These are phyloP conservation scores for Caenorhabditis sp. DNA, from an alignment of 2,888 invertebrate genomes.

Conservation along the genomic window DNA sequence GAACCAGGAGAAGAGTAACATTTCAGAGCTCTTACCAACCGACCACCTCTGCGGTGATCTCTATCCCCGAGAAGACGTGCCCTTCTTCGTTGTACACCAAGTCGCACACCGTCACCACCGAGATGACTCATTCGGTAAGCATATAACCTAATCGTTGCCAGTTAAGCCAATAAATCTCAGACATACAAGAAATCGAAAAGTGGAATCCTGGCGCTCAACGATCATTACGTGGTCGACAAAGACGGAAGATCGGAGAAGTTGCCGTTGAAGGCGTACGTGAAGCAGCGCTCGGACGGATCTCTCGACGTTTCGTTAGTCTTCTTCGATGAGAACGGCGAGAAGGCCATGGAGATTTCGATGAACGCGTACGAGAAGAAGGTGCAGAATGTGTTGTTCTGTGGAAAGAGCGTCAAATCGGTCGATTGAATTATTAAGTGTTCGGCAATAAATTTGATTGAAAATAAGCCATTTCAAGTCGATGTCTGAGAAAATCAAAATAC, in stretches of 20 bases:
- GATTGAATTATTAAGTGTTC: background rate
- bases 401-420: slow-evolving; percentile 7
- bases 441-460: too few relatives aligned
- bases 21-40: background rate
- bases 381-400: slow-evolving; percentile 11
- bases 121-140: too few relatives aligned
- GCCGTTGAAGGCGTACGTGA: slow-evolving; percentile 24
- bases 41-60: background rate
- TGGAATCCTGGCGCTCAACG: background rate
- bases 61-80: slow-evolving; percentile 16
- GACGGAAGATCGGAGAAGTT: slow-evolving; percentile 12
- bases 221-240: slow-evolving; percentile 1
- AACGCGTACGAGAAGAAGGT: background rate
- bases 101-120: background rate
- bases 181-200: background rate
- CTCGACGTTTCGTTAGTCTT: slow-evolving; percentile 11
- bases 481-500: too few relatives aligned
- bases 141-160: too few relatives aligned
- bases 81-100: background rate
- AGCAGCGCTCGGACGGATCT: slow-evolving; percentile 6
- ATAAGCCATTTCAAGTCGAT: too few relatives aligned
- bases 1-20: background rate
- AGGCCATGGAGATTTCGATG: slow-evolving; percentile 28
- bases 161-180: too few relatives aligned
- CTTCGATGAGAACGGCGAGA: background rate